Conservation (phyloP, 2,888 invertebrate genomes). For the Drosophila setosimentum region DNA sequence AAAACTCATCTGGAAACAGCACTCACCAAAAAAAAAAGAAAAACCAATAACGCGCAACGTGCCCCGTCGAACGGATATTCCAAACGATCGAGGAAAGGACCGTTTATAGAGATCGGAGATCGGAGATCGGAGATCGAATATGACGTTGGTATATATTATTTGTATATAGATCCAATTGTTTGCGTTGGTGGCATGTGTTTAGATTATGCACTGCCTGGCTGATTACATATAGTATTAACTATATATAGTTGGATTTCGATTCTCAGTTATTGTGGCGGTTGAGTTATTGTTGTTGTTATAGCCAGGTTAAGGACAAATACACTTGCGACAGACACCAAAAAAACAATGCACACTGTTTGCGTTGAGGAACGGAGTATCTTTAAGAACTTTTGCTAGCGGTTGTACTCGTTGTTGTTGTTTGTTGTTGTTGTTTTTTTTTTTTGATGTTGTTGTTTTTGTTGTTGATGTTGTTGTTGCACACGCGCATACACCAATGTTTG, state of each 20-base stretch:
- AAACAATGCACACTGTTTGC: constrained; percentile 48
- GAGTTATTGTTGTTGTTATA: constrained; percentile 37
- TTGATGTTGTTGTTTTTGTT: constrained; percentile 18
- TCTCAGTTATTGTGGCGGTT: constrained; percentile 38
- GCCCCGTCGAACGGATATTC: constrained; percentile 42
- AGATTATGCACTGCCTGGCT: constrained; percentile 29
- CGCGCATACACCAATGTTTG: constrained; percentile 53
- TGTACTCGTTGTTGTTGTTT: constrained; percentile 22
- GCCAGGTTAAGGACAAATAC: constrained; percentile 36
- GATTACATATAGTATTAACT: constrained; percentile 4
- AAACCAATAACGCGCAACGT: constrained; percentile 51
- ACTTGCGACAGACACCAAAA: constrained; percentile 59
- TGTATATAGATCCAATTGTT: constrained; percentile 47
- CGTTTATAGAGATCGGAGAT: constrained; percentile 27
- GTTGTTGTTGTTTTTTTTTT: constrained; percentile 9
- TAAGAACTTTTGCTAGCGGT: constrained; percentile 29
- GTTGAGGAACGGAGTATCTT: constrained; percentile 42
- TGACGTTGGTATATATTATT: constrained; percentile 15
- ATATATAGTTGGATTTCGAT: constrained; percentile 8
- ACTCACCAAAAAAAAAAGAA: constrained; percentile 66
- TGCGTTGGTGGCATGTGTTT: constrained; percentile 13
- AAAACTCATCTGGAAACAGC: constrained; percentile 31
- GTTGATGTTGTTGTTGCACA: constrained; percentile 39
- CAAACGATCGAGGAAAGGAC: constrained; percentile 25
- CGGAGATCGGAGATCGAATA: constrained; percentile 10